A percentile compares a stretch with the other conserved stretches of the same genome.
These are phyloP conservation scores for Strigamia crassipes DNA, from an alignment of 2,888 invertebrate genomes.

Conservation along the genomic window DNA sequence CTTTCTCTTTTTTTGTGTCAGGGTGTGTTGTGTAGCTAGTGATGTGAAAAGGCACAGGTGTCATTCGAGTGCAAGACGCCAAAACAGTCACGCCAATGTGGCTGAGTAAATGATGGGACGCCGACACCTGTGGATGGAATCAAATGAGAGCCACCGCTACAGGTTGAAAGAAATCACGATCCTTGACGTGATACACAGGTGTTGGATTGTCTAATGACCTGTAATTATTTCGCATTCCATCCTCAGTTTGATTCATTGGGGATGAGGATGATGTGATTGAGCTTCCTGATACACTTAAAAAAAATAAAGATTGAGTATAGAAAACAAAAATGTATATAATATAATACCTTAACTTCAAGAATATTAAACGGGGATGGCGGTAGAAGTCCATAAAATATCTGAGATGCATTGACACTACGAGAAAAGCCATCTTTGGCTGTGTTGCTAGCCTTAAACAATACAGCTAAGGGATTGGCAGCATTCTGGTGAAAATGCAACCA, in stretches of 20 bases:
- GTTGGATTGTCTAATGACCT: background rate
- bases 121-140: slow-evolving; percentile 22
- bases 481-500: too few species aligned
- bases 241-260: background rate
- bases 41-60: slow-evolving; percentile 9
- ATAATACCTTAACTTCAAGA: too few species aligned
- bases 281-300: too few species aligned
- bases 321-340: too few species aligned
- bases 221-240: background rate
- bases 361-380: too few species aligned
- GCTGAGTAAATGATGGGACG: slow-evolving; percentile 14
- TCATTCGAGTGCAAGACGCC: slow-evolving; percentile 2
- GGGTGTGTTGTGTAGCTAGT: background rate
- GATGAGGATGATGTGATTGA: too few species aligned
- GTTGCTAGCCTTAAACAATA: too few species aligned
- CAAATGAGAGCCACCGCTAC: background rate
- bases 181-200: slow-evolving; percentile 18
- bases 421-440: too few species aligned
- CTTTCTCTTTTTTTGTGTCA: background rate
- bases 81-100: slow-evolving; percentile 16
- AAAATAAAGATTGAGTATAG: too few species aligned
- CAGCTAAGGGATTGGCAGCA: too few species aligned
- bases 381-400: too few species aligned
- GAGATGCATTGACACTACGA: too few species aligned
- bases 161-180: slow-evolving; percentile 30